These are phyloP conservation scores for Dallia pectoralis DNA, from an alignment of 2,797 vertebrate species.

Conservation along the genomic window DNA sequence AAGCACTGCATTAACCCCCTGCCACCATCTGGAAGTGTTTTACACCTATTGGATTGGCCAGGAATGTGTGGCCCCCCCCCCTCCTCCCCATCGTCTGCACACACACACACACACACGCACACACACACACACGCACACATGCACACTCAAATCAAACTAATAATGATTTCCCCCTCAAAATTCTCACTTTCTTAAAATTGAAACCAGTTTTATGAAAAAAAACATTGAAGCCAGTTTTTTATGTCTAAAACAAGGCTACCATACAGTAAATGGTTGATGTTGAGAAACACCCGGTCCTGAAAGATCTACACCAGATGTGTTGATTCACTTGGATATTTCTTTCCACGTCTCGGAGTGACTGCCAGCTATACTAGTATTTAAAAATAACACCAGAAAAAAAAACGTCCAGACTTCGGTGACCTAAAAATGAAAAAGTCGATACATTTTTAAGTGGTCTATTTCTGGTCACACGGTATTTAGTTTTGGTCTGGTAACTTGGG, in stretches of 20 bases:
- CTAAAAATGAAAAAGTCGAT: constrained; percentile 37
- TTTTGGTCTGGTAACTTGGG: background rate
- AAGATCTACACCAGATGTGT: constrained; percentile 68
- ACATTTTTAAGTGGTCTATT: constrained; percentile 31
- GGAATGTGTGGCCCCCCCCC: constrained; percentile 71
- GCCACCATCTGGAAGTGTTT: constrained; percentile 79
- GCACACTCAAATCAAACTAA: constrained; percentile 41
- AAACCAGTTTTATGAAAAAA: constrained; percentile 21
- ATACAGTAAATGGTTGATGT: constrained; percentile 50
- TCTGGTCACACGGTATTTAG: constrained; percentile 12
- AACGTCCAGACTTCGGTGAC: constrained; percentile 49
- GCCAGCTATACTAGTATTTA: constrained; percentile 51
- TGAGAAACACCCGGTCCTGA: constrained; percentile 52
- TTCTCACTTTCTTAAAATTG: constrained; percentile 25
- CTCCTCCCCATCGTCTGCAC: constrained; percentile 3
- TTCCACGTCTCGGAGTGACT: constrained; percentile 33
- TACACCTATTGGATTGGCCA: constrained; percentile 72
- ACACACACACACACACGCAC: too few species aligned
- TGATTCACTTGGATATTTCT: constrained; percentile 53
- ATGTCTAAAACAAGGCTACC: constrained; percentile 16
- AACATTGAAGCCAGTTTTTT: too few species aligned
- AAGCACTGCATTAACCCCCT: constrained; percentile 67
- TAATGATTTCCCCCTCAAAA: constrained; percentile 52
- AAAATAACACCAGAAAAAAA: constrained; percentile 48
- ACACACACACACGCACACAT: too few species aligned